Conservation (phyloP, 1,140 invertebrate species). For the Kradibia gibbosae region DNA sequence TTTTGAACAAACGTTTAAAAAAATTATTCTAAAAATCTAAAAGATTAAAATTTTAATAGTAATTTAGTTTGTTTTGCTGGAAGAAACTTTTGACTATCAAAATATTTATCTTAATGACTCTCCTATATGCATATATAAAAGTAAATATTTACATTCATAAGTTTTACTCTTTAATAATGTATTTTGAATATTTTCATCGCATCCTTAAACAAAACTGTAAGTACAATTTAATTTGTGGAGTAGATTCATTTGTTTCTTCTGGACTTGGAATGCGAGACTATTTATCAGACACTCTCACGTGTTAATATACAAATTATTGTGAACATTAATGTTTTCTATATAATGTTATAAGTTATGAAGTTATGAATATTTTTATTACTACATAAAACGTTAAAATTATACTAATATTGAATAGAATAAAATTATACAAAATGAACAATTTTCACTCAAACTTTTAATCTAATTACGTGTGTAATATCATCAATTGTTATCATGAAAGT, state of each 20-base stretch:
- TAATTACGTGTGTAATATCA: too few species aligned
- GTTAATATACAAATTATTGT: not conserved
- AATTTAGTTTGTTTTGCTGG: not conserved
- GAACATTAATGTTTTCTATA: too few species aligned
- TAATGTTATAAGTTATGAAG: too few species aligned
- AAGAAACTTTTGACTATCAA: not conserved
- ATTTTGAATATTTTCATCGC: slow-evolving; percentile 1
- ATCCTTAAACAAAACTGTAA: not conserved
- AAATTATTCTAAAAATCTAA: not conserved
- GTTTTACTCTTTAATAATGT: slow-evolving; percentile 4
- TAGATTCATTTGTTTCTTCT: not conserved
- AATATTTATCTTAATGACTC: slow-evolving; percentile 13
- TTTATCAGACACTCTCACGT: not conserved
- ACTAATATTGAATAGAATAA: too few species aligned
- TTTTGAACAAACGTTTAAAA: not conserved
- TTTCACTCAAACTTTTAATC: too few species aligned
- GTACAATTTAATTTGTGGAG: not conserved
- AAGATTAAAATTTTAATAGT: not conserved
- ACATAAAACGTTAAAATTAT: too few species aligned
- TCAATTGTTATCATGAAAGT: too few species aligned
- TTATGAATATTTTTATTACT: too few species aligned
- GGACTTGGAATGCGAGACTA: not conserved
- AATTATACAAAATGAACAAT: too few species aligned
- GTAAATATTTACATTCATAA: slow-evolving; percentile 3
- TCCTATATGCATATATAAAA: not conserved